Base-by-base conservation (phyloP, 2,797 vertebrate species). In the Darevskia mixta region DNA sequence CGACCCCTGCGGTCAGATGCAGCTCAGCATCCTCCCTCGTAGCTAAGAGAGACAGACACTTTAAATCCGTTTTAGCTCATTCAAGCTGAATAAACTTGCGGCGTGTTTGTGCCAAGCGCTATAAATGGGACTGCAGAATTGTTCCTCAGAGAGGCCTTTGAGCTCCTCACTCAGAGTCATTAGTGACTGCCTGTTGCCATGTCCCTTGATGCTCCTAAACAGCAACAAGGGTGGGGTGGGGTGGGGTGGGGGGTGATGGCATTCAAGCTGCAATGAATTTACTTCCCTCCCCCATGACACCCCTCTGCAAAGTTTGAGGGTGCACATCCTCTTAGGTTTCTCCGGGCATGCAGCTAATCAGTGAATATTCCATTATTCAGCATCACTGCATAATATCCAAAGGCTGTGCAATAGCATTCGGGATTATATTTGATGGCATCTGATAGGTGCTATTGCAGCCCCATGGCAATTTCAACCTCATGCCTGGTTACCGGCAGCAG, bases 11-110 rank as follows among this genome's bases (percentile, higher is more conserved):
- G 90, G 91, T 89, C 92, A 89, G 87, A 92, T 29, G 69, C 32
- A 66, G 72, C 88, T 90, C 91, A 81, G 85, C 90, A 80, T 94
- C 89, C 91, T 87, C 86, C 84, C 85, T 92, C 71, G 88, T 91
- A 91, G 89, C 92, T 90, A 85, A 92, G 91, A 90, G 91, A 88
- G 90, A 90, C 18, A 78, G 55, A 11, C 38, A 27, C 61, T 94
- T 90, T 91, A 86, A 87, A 92, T 93, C 94, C 93, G 92, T 43
- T 78, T 95, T 95, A 94, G 94, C 95, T 95, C 95, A 95, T 91
- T 95, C 94, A 93, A 92, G 94, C 94, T 95, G 96, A 96, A 94
- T 94, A 95, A 96, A 94, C 90, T 89, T 90, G 83, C 85, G 86
- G 67, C 93, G 80, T 87, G 89, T 92, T 91, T 55, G 38, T 92